Evolutionary conservation across 2,797 vertebrate species (phyloP), one percentile per base, ranked within the genome.

Genomic region (Gymnothorax reevesii): DNA sequence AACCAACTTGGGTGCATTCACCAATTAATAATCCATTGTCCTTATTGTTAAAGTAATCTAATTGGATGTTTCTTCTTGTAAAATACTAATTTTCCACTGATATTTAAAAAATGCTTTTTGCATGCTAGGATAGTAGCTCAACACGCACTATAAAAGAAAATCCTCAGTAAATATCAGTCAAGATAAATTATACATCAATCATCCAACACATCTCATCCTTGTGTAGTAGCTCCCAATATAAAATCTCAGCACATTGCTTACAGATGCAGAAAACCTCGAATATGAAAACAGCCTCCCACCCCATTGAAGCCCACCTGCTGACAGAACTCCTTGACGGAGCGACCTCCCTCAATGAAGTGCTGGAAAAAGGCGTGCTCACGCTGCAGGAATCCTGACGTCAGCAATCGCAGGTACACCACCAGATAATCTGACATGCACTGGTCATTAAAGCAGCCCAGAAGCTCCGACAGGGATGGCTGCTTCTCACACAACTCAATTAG

Each of bases 261-360:
- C 22, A 69, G 66, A 69, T 69, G 1, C 27, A 25, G 22, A 52
- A 49, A 33, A 6, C 20, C 33, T 2, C 33, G 33, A 42, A 2
- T 42, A 42, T 42, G 33, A 42, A 42, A 42, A 42, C 33, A 42
- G 33, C 33, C 33, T 42, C 33, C 33, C 33, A 42, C 33, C 33
- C 33, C 33, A 42, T 42, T 73, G n/a, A 3, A 12, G 22, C 66
- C 83, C 83, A 98, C 98, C 97, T 99, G 98, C 94, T 96, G 97
- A 93, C 98, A 99, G 94, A 99, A 99, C 93, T 99, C 98, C 92
- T 99, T 99, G 91, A 99, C 95, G 0, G 97, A 97, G 91, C 98
- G 97, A 2, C 97, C 97, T 1, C 98, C 98, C 92, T 99, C 98
- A 1, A 99, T 98, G 96, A 99, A 99, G 92, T 98, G 97, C 95